Base-by-base conservation (phyloP, 2,888 invertebrate species). In the Aphidoletes aphidimyza region DNA sequence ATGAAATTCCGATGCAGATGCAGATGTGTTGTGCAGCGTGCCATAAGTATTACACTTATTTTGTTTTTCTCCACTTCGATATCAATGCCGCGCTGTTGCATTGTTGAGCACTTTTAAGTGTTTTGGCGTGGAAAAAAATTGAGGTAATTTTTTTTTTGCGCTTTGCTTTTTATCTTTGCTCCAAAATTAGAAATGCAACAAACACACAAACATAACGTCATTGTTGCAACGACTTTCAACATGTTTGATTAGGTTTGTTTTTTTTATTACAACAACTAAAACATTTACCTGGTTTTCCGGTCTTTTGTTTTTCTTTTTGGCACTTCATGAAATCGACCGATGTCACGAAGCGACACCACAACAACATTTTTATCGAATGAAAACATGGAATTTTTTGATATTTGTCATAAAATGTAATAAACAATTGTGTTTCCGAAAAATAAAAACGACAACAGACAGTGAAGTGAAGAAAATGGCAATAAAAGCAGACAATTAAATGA, bases 231-330 rank as follows among this genome's bases (percentile, higher is more conserved):
- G 14, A 69, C 69, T 69, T 69, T 69, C 69, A 69, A 69, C 26
- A 69, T 69, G 26, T 30, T 69, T 30, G 30, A 30, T 30, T 11
- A 26, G n/a, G n/a, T n/a, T n/a, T n/a, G n/a, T n/a, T n/a, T n/a
- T n/a, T n/a, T n/a, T n/a, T n/a, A n/a, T n/a, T n/a, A n/a, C n/a
- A n/a, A n/a, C n/a, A n/a, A n/a, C n/a, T n/a, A n/a, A n/a, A n/a
- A n/a, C n/a, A n/a, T n/a, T n/a, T n/a, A 3, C 5, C 30, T 69
- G 8, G 69, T n/a, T n/a, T 69, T 69, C 69, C 69, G 69, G 69
- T 30, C 69, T 69, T 69, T 69, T 69, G 69, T 69, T 69, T 69
- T 69, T n/a, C n/a, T n/a, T n/a, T n/a, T n/a, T n/a, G n/a, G n/a
- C n/a, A n/a, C n/a, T n/a, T n/a, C n/a, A n/a, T 30, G 34, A 5